Conservation (phyloP, 2,888 invertebrate genomes). For the Hoplodrina blanda region DNA sequence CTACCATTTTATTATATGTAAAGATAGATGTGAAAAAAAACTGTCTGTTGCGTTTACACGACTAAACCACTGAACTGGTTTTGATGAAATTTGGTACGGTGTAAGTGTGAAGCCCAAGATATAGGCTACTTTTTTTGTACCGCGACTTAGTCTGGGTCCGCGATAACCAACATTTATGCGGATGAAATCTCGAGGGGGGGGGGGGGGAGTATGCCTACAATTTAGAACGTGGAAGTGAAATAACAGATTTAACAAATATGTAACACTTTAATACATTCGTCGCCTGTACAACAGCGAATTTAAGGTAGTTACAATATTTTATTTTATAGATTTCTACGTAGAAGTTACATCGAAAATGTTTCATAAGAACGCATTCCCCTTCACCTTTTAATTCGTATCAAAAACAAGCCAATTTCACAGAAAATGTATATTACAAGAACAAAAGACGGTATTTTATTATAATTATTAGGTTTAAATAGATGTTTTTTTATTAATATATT, state of each 20-base stretch:
- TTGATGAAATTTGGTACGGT: no score
- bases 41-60: no score
- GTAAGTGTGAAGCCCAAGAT: no score
- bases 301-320: conserved; percentile 75
- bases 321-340: conserved; percentile 69
- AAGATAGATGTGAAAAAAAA: no score
- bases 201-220: neutral
- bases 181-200: no score
- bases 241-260: conserved; percentile 77
- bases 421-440: conserved; percentile 9
- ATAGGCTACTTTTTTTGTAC: no score
- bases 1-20: no score
- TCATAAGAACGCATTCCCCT: conserved; percentile 76
- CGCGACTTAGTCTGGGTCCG: no score
- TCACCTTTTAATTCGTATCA: conserved; percentile 67
- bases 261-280: conserved; percentile 85
- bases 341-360: conserved; percentile 71
- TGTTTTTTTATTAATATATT: conserved; percentile 3
- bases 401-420: conserved; percentile 40
- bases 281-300: conserved; percentile 83
- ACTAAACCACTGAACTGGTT: no score
- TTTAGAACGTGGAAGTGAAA: conserved; percentile 6
- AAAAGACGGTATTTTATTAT: conserved; percentile 3
- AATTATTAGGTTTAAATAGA: neutral
- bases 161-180: no score